These are phyloP conservation scores for Tetragnatha versicolor DNA, from an alignment of 1,140 invertebrate species.

Conservation along the genomic window DNA sequence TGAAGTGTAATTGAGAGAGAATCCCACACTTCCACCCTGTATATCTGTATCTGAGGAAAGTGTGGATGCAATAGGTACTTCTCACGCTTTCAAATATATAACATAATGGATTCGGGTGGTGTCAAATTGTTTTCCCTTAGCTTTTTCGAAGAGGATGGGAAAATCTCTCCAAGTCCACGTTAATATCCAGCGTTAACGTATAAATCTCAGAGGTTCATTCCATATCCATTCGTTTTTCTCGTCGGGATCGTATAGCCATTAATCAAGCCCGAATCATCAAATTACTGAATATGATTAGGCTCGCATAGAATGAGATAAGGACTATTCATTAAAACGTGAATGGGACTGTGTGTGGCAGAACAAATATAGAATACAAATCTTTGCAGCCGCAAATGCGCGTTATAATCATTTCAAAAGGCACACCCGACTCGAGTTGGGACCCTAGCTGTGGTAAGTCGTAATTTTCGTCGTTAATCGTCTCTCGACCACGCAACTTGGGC, in stretches of 20 bases:
- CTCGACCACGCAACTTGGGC: background rate
- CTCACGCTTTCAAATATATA: no score
- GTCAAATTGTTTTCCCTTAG: no score
- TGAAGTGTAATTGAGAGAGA: no score
- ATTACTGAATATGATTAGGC: conserved; percentile 17
- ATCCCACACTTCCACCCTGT: no score
- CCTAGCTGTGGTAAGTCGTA: background rate
- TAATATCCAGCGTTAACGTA: background rate
- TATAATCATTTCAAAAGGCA: conserved; percentile 31
- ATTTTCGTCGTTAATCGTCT: conserved; percentile 4
- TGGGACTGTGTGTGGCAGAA: conserved; percentile 28
- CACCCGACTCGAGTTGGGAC: conserved; percentile 21
- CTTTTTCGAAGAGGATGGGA: no score
- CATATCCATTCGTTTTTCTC: conserved; percentile 2
- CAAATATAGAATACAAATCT: conserved; percentile 13
- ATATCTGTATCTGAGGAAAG: no score
- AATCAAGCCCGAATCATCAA: conserved; percentile 6
- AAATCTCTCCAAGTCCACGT: no score
- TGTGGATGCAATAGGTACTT: no score
- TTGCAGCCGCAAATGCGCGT: background rate
- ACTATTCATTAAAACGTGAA: conserved; percentile 16
- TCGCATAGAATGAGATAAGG: conserved; percentile 1
- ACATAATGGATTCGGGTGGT: no score
- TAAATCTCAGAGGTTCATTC: background rate
- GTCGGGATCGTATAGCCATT: conserved; percentile 1